Conservation (phyloP, 2,797 vertebrate species). For the Valencia hispanica region DNA sequence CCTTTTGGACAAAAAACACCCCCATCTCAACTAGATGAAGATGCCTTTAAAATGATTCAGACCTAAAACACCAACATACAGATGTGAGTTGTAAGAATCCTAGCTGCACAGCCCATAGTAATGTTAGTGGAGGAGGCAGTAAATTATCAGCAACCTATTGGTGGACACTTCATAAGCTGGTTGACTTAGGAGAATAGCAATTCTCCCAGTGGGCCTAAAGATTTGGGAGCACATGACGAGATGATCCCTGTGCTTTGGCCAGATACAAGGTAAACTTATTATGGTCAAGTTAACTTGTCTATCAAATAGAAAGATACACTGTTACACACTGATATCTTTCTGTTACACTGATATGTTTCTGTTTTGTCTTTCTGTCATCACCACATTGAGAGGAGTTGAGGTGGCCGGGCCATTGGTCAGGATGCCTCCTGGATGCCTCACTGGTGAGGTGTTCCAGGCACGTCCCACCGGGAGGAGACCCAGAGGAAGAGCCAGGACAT, state of each 20-base stretch:
- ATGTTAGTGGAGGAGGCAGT: not conserved
- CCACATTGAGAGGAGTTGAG: too few relatives aligned
- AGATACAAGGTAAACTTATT: not conserved
- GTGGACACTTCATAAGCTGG: not conserved
- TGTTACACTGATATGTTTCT: too few relatives aligned
- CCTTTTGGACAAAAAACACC: conserved; percentile 4
- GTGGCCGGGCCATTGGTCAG: too few relatives aligned
- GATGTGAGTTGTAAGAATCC: not conserved
- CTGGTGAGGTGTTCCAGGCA: too few relatives aligned
- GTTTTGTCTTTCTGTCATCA: too few relatives aligned
- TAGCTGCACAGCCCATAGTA: not conserved
- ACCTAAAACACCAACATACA: not conserved
- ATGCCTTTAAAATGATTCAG: not conserved
- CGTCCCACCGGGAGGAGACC: too few relatives aligned
- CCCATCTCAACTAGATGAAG: conserved; percentile 6
- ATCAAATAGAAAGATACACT: too few relatives aligned
- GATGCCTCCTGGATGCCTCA: too few relatives aligned
- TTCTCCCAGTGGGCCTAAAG: not conserved
- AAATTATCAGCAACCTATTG: not conserved
- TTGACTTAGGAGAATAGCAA: not conserved
- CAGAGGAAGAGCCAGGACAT: too few relatives aligned
- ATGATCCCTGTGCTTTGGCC: not conserved
- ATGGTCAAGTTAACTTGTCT: not conserved
- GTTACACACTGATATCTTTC: too few relatives aligned
- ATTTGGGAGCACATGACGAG: not conserved